Evolutionary conservation across 1,140 invertebrate species (phyloP), one percentile per base, ranked within the genome.

Genomic region (Monochamus saltuarius): DNA sequence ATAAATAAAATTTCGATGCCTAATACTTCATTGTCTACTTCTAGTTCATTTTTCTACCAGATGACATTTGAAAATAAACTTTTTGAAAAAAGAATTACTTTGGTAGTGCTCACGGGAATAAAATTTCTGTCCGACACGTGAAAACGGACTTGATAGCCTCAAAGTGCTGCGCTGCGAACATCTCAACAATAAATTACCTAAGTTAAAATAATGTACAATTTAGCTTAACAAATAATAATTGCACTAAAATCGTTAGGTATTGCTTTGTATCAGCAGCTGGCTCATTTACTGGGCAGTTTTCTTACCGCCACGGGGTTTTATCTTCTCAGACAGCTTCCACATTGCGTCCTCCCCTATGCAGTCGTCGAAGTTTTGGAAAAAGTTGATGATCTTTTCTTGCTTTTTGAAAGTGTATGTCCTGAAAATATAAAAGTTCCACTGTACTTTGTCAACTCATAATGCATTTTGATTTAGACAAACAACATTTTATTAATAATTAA

Each of bases 301-400:
- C 57, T 82, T 84, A 42, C 84, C 84, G 42, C 88, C 90, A 56
- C 94, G 82, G 6, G 97, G 96, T 82, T 97, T 98, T 60, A 99
- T 96, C 56, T 85, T 87, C 77, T 98, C 93, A 0, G 95, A 98
- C 66, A 97, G 91, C 77, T 96, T 92, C 96, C 96, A 99, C 87
- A 98, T 93, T 42, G 92, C 89, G 75, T 99, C 96, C 81, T 99
- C 97, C 77, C 88, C 90, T 62, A 97, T 83, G 75, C 90, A 93
- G 77, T 98, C 90, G 72, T 97, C 92, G 80, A 99, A 99, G 79
- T 96, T 94, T 77, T 95, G 94, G 82, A 99, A 97, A 81, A 97
- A 96, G 55, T 88, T 84, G 69, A 98, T 89, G 42, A 99, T 95
- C 64, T 89, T 87, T 73, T 97, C 94, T 76, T 95, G 93, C 71